A percentile compares a stretch with the other conserved stretches of the same genome.
These are phyloP conservation scores for Arizona elegans DNA, from an alignment of 2,113 vertebrate genomes.

Conservation along the genomic window DNA sequence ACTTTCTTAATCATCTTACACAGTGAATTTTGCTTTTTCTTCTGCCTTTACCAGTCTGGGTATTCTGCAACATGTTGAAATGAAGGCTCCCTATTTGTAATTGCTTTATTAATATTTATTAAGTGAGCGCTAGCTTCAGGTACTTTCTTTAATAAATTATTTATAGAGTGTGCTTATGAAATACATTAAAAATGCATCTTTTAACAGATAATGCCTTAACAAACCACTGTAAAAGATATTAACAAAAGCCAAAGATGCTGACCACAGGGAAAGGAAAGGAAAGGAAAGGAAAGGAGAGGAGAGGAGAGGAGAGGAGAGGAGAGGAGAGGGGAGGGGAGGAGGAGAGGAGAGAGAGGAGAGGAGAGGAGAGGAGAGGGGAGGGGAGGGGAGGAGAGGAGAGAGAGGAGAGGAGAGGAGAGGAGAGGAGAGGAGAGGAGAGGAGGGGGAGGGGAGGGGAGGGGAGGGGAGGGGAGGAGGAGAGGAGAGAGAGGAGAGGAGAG, in stretches of 20 bases:
- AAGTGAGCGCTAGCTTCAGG: constrained; percentile 69
- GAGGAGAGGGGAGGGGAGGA: too few relatives aligned
- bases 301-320: too few relatives aligned
- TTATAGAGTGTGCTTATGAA: constrained; percentile 70
- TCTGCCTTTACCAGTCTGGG: constrained; percentile 36
- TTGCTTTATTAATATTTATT: constrained; percentile 74
- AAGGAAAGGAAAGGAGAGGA: not conserved
- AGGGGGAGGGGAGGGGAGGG: too few relatives aligned
- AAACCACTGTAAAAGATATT: constrained; percentile 57
- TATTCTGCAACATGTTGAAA: constrained; percentile 41
- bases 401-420: not conserved
- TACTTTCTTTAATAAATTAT: constrained; percentile 72
- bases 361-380: too few relatives aligned
- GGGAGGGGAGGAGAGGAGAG: too few relatives aligned
- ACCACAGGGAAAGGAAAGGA: not conserved
- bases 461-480: too few relatives aligned
- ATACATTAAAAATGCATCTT: constrained; percentile 77
- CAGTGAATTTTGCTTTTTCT: not conserved
- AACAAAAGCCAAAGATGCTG: constrained; percentile 40
- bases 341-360: too few relatives aligned
- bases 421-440: too few relatives aligned
- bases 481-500: too few relatives aligned
- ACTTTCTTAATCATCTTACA: not conserved
- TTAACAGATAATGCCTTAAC: constrained; percentile 69
- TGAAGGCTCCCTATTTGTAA: constrained; percentile 63